Percentiles rank a stretch among this genome's conserved stretches.
phyloP scores from a whole-genome alignment of 1,140 invertebrate species.

The Palaemon carinicauda region DNA sequence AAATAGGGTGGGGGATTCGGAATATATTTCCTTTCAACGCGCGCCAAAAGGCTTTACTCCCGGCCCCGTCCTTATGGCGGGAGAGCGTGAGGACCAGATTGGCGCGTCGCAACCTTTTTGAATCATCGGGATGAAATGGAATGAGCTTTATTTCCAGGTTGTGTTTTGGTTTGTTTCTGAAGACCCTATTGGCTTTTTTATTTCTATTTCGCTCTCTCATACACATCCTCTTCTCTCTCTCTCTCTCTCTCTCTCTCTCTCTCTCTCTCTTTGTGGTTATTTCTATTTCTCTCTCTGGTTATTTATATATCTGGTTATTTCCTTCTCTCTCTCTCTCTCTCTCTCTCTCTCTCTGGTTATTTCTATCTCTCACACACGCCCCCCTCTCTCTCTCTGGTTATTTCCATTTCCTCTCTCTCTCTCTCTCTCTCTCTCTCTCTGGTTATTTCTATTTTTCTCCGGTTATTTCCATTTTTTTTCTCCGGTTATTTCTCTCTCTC shows the following conservation, averaged over 20 bases:
- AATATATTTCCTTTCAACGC: no score
- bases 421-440: constrained; percentile 17
- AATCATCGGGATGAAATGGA: no score
- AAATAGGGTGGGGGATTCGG: no score
- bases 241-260: constrained; percentile 28
- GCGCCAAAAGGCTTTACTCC: no score
- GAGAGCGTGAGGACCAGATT: no score
- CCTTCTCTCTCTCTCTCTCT: background rate
- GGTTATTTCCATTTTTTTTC: no score
- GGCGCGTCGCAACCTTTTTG: no score
- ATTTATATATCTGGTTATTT: no score
- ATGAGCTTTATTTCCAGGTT: background rate
- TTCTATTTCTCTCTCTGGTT: constrained; percentile 17
- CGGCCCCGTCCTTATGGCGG: no score
- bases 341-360: constrained; percentile 28
- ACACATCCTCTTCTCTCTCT: background rate
- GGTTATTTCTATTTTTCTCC: no score
- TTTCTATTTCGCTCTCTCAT: no score
- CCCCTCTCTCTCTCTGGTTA: background rate
- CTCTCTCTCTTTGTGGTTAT: constrained; percentile 24
- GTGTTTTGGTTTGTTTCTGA: background rate
- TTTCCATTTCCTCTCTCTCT: constrained; percentile 29
- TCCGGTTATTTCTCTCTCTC: background rate
- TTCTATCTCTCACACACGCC: no score
- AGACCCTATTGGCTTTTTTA: background rate